Conservation (phyloP, 2,888 invertebrate species). For the Meteorus colon region DNA sequence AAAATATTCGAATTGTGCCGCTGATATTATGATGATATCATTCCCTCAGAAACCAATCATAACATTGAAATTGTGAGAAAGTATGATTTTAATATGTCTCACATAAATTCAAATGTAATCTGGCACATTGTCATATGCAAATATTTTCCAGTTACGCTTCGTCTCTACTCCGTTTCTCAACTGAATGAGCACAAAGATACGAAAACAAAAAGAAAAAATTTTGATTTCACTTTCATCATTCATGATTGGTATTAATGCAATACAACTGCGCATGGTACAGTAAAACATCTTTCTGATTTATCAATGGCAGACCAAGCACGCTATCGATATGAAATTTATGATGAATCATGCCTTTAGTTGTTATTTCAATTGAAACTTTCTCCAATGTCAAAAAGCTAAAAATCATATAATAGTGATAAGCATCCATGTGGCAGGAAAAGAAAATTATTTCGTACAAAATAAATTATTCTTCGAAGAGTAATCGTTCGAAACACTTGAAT, state of each 20-base stretch:
- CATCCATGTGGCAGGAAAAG: not conserved
- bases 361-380: not conserved
- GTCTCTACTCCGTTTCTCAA: not conserved
- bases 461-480: conserved; percentile 1
- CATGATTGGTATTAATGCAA: not conserved
- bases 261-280: not conserved
- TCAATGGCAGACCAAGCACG: not conserved
- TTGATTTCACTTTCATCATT: not conserved
- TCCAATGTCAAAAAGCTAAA: not conserved
- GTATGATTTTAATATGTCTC: not conserved
- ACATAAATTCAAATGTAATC: not conserved
- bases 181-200: not conserved
- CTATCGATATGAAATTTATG: not conserved
- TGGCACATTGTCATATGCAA: not conserved
- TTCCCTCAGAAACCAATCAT: not conserved
- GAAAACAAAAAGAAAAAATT: not conserved
- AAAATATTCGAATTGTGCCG: not conserved
- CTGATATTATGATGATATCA: not conserved
- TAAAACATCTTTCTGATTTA: too few species aligned
- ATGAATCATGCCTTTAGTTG: not conserved
- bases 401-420: too few species aligned
- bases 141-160: not conserved
- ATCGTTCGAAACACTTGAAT: not conserved
- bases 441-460: not conserved
- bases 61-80: not conserved